A percentile compares a stretch with the other conserved stretches of the same genome.
Evolutionary conservation across 2,797 vertebrate genomes (phyloP).

Genomic region (Tragopan temminckii): DNA sequence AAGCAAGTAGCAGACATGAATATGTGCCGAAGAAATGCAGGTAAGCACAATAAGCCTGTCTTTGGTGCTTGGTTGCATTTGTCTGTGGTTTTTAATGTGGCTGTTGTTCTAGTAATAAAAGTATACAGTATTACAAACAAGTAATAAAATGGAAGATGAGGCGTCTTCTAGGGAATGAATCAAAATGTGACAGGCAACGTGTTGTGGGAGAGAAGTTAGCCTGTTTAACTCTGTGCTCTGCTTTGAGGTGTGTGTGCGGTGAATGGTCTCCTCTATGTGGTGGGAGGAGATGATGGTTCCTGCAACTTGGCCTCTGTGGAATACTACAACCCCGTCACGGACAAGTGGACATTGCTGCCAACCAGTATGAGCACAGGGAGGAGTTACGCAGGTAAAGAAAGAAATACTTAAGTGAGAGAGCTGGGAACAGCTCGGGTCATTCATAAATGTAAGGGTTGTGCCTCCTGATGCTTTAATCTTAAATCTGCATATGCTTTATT

Average conservation of each 20-base stretch:
- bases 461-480: not conserved
- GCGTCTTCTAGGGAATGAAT: not conserved
- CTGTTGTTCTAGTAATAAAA: not conserved
- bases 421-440: not conserved
- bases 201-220: not conserved
- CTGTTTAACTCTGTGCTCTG: not conserved
- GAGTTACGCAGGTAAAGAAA: slow-evolving; percentile 90
- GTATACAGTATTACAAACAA: not conserved
- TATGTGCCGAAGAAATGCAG: slow-evolving; percentile 97
- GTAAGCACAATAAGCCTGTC: slow-evolving; percentile 65
- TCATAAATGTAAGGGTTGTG: not conserved
- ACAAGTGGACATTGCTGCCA: slow-evolving; percentile 95
- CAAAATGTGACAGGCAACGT: accelerated
- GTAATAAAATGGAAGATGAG: not conserved
- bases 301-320: slow-evolving; percentile 96
- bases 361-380: slow-evolving; percentile 97
- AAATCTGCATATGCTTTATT: accelerated
- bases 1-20: slow-evolving; percentile 97
- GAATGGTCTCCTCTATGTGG: slow-evolving; percentile 94
- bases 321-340: slow-evolving; percentile 91
- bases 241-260: slow-evolving; percentile 93
- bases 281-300: slow-evolving; percentile 96
- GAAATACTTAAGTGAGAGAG: not conserved
- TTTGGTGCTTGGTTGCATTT: not conserved
- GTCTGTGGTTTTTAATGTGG: not conserved